A percentile compares a stretch with the other conserved stretches of the same genome.
Conservation (phyloP, 2,113 vertebrate genomes). For the Pithys albifrons region DNA sequence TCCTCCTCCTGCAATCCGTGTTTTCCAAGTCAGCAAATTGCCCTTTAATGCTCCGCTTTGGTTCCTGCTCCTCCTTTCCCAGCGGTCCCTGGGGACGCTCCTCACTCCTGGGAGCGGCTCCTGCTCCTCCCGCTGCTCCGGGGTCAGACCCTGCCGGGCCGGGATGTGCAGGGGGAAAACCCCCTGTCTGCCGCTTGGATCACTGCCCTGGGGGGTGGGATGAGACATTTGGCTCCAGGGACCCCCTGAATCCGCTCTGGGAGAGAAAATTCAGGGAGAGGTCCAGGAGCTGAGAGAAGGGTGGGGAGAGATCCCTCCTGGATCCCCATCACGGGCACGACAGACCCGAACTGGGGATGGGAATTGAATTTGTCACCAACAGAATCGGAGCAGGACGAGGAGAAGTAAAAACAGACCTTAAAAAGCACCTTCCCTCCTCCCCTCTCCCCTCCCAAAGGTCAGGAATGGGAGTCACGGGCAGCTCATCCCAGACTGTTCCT, state of each 20-base stretch:
- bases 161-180: not conserved
- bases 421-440: too few relatives aligned
- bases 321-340: too few relatives aligned
- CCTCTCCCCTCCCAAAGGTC: too few relatives aligned
- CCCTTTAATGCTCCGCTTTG: not conserved
- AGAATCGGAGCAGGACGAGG: too few relatives aligned
- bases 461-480: too few relatives aligned
- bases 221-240: not conserved
- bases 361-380: too few relatives aligned
- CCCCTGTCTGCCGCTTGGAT: not conserved
- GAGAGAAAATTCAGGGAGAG: not conserved
- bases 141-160: not conserved
- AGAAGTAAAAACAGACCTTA: too few relatives aligned
- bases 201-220: not conserved
- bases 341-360: too few relatives aligned
- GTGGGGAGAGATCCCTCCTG: not conserved
- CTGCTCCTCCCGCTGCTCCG: not conserved
- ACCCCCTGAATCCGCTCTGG: not conserved
- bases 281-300: not conserved
- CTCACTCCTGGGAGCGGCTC: not conserved
- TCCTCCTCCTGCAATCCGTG: not conserved
- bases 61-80: not conserved
- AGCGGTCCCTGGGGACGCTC: not conserved
- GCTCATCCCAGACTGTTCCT: too few relatives aligned
- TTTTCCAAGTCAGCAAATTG: not conserved